Evolutionary conservation across 2,797 vertebrate species (phyloP).

Genomic region (Nyctalus aviator): DNA sequence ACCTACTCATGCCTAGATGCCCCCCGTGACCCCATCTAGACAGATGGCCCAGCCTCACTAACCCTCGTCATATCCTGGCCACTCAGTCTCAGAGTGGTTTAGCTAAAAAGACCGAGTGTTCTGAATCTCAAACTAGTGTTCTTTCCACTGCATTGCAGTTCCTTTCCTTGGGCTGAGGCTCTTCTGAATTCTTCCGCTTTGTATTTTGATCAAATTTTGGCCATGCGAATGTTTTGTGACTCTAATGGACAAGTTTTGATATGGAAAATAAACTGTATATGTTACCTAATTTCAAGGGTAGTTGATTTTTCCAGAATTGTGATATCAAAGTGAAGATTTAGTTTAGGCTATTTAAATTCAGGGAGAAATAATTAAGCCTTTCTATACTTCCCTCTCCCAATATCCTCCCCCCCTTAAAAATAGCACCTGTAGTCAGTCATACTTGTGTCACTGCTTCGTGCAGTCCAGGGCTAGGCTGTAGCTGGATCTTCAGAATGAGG

Average conservation of each 20-base stretch:
- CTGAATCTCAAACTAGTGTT: neutral
- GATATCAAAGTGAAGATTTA: conserved; percentile 57
- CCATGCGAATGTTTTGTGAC: conserved; percentile 52
- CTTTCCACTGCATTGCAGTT: neutral
- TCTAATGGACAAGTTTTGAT: neutral
- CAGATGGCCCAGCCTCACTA: neutral
- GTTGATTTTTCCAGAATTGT: conserved; percentile 56
- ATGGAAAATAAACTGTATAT: conserved; percentile 22
- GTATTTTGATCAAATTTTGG: conserved; percentile 36
- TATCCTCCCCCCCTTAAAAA: neutral
- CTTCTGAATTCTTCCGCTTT: conserved; percentile 54
- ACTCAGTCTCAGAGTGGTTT: neutral
- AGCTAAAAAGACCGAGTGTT: neutral
- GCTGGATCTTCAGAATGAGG: conserved; percentile 66
- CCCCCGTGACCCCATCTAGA: neutral
- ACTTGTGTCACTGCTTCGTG: conserved; percentile 50
- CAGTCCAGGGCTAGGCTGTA: neutral
- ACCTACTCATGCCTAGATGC: accelerated
- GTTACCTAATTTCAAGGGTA: conserved; percentile 33
- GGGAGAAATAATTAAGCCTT: conserved; percentile 8
- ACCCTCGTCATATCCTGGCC: neutral
- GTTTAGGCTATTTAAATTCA: conserved; percentile 61
- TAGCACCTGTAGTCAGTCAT: conserved; percentile 17
- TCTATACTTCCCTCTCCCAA: neutral
- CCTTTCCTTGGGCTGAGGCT: neutral